Conservation (phyloP, 1,140 invertebrate genomes). For the Pteromalus puparum region DNA sequence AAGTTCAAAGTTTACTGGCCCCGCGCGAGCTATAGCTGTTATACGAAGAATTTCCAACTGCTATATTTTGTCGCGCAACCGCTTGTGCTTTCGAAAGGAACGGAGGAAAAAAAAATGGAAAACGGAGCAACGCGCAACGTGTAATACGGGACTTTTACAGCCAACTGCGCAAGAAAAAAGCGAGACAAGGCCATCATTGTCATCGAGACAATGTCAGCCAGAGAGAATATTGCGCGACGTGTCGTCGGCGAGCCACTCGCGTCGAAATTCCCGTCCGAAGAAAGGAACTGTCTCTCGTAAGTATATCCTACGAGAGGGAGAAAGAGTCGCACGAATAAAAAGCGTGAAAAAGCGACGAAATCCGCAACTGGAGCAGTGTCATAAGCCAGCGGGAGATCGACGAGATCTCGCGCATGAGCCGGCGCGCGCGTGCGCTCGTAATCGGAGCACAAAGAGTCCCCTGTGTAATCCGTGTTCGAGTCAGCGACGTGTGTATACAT, state of each 20-base stretch:
- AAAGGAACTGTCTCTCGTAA: neutral
- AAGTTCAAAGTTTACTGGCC: too few species aligned
- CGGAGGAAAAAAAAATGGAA: slow-evolving; percentile 1
- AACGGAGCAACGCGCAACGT: neutral
- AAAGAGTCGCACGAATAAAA: neutral
- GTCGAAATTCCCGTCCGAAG: neutral
- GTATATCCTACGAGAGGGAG: too few species aligned
- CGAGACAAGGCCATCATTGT: slow-evolving; percentile 45
- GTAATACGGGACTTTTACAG: slow-evolving; percentile 37
- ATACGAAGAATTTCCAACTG: too few species aligned
- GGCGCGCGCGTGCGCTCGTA: slow-evolving; percentile 23
- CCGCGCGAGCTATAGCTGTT: too few species aligned
- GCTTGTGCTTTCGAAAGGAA: slow-evolving; percentile 24
- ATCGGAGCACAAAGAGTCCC: slow-evolving; percentile 46
- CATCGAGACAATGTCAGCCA: slow-evolving; percentile 42
- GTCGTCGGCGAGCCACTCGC: neutral
- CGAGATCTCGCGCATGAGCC: neutral
- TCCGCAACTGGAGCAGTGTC: neutral
- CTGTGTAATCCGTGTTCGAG: slow-evolving; percentile 45
- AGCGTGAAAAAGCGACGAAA: neutral
- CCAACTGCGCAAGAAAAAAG: slow-evolving; percentile 3
- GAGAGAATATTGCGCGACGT: neutral
- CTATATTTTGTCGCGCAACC: neutral
- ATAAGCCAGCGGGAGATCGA: neutral
- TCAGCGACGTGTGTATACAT: slow-evolving; percentile 18